Evolutionary conservation across 2,888 invertebrate species (phyloP), one percentile per base, ranked within the genome.

Genomic region (Ennomos fuscantarius): DNA sequence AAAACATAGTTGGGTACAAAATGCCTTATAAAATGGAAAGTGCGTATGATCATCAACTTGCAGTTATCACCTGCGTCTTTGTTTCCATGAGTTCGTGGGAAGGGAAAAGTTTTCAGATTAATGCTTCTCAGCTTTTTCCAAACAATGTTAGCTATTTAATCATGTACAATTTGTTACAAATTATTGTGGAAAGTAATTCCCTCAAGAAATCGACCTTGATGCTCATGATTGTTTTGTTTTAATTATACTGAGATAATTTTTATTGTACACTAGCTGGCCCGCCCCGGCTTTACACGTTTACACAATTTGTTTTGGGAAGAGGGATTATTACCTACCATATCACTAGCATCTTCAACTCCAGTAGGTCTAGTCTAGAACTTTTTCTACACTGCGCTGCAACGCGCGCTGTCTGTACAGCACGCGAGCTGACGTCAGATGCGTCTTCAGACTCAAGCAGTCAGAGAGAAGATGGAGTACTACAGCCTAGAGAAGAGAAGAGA

Each of bases 331-430:
- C 81, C 93, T 10, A 96, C 94, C 94, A 97, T 94, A 55, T 95
- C 93, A 80, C 94, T 94, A 1, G 96, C 95, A 75, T 97, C 96
- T 1, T 93, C 85, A 0, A 97, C 92, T 0, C 93, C 95, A 96
- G 55, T 95, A 94, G 1, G 94, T 95, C 2, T 96, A 77, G 45
- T 94, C 93, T 3, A 93, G 87, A 64, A 95, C 48, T 5, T 71
- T n/a, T n/a, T n/a, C n/a, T n/a, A n/a, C n/a, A n/a, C n/a, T n/a
- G n/a, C n/a, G 70, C 2, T 62, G 56, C 15, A 82, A 93, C 0
- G 95, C 93, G 9, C 95, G 93, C 3, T 80, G 78, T 60, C 83
- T 88, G 84, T 97, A 97, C 72, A 95, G 94, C 1, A 84, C 77
- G 24, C 94, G 90, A 11, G 96, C 94, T 5, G 83, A 80, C 0